A percentile compares a stretch with the other conserved stretches of the same genome.
Conservation (phyloP, 2,888 invertebrate species). For the Ecdyonurus torrentis region DNA sequence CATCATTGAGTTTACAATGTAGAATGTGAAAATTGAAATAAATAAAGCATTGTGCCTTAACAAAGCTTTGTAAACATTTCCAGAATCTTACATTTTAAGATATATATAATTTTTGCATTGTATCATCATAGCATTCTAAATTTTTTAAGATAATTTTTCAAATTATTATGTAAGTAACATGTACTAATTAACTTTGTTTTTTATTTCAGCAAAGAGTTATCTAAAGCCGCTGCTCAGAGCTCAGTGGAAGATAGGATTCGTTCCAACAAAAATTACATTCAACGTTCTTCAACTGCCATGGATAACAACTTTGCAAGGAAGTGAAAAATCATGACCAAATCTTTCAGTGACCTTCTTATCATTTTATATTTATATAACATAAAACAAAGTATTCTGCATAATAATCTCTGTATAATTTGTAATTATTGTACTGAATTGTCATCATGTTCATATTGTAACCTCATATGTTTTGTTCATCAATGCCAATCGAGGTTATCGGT, state of each 20-base stretch:
- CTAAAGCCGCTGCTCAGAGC: conserved; percentile 42
- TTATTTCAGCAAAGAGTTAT: conserved; percentile 40
- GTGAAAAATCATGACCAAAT: conserved; percentile 20
- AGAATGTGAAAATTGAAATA: too few relatives aligned
- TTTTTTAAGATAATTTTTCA: not conserved
- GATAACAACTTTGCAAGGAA: conserved; percentile 65
- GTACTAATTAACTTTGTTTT: conserved; percentile 8
- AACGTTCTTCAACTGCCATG: conserved; percentile 63
- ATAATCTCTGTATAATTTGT: too few relatives aligned
- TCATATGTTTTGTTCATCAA: too few relatives aligned
- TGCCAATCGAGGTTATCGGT: too few relatives aligned
- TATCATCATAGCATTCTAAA: not conserved
- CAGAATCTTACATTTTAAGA: not conserved
- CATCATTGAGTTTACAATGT: too few relatives aligned
- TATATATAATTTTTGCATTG: not conserved
- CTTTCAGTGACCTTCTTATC: too few relatives aligned
- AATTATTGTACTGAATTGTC: too few relatives aligned
- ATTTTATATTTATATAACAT: too few relatives aligned
- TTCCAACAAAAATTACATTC: conserved; percentile 78
- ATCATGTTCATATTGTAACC: too few relatives aligned
- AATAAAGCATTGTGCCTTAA: too few relatives aligned
- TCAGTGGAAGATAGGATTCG: conserved; percentile 71
- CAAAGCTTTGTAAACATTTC: not conserved
- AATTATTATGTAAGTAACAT: not conserved
- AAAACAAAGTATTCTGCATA: too few relatives aligned